Evolutionary conservation across 64 coral and sea anemone genomes (phyloP).

Genomic region (Stylophora pistillata): DNA sequence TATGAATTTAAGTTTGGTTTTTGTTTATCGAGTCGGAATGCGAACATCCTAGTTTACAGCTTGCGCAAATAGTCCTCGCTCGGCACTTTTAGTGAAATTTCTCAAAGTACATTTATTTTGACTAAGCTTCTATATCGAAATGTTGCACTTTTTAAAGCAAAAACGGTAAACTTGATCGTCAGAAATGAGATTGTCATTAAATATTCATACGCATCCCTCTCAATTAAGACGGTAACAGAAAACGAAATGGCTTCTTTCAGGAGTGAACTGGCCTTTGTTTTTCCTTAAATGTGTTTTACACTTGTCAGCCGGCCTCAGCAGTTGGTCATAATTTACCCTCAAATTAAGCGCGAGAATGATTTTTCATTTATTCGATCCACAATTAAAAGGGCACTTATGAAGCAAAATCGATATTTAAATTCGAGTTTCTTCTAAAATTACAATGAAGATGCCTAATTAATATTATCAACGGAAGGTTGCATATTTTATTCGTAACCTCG

Average conservation of each 20-base stretch:
- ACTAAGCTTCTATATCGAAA: neutral
- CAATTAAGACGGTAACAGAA: neutral
- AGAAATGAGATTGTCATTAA: neutral
- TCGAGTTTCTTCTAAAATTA: neutral
- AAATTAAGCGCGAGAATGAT: neutral
- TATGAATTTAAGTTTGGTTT: too few species aligned
- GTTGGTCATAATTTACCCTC: neutral
- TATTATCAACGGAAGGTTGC: neutral
- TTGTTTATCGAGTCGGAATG: too few species aligned
- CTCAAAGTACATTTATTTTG: neutral
- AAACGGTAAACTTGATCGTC: neutral
- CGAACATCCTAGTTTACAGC: too few species aligned
- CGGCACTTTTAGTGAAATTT: too few species aligned
- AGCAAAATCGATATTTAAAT: neutral
- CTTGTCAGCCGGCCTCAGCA: neutral
- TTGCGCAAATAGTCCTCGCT: too few species aligned
- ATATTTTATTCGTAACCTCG: neutral
- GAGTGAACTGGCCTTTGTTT: neutral
- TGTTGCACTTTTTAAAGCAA: neutral
- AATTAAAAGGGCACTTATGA: neutral
- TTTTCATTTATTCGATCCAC: neutral
- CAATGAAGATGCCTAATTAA: neutral
- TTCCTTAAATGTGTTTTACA: neutral
- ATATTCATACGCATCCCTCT: neutral
- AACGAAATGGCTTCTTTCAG: neutral